phyloP scores from a whole-genome alignment of 2,888 invertebrate genomes.

The Emmelina monodactyla region DNA sequence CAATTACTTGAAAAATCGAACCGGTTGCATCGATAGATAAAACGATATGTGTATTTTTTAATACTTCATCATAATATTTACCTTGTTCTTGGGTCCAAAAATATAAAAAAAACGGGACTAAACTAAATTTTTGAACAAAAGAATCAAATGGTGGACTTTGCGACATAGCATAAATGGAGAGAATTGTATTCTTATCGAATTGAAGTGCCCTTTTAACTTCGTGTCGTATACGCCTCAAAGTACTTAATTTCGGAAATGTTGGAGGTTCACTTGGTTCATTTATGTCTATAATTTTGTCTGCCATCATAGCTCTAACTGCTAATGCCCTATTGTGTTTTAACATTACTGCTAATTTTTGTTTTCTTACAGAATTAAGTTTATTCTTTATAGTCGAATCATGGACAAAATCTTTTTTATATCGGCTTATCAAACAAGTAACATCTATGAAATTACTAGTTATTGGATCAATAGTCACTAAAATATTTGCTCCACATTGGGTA shows the following conservation, averaged over 20 bases:
- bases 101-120: conserved; percentile 12
- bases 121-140: conserved; percentile 9
- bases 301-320: conserved; percentile 8
- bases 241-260: conserved; percentile 12
- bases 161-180: conserved; percentile 11
- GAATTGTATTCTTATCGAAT: conserved; percentile 11
- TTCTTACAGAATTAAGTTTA: conserved; percentile 9
- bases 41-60: conserved; percentile 9
- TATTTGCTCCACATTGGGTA: conserved; percentile 12
- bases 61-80: conserved; percentile 10
- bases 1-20: conserved; percentile 12
- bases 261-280: conserved; percentile 9
- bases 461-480: conserved; percentile 8
- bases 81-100: conserved; percentile 12
- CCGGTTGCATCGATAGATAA: conserved; percentile 12
- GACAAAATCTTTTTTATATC: conserved; percentile 9
- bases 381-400: conserved; percentile 10
- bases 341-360: conserved; percentile 8
- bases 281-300: conserved; percentile 8
- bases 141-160: conserved; percentile 11
- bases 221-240: conserved; percentile 8
- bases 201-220: conserved; percentile 11
- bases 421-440: conserved; percentile 9
- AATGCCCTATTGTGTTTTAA: conserved; percentile 9
- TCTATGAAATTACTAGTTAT: conserved; percentile 9